These are phyloP conservation scores for Varanus salvator DNA, from an alignment of 2,113 vertebrate genomes.

Conservation along the genomic window DNA sequence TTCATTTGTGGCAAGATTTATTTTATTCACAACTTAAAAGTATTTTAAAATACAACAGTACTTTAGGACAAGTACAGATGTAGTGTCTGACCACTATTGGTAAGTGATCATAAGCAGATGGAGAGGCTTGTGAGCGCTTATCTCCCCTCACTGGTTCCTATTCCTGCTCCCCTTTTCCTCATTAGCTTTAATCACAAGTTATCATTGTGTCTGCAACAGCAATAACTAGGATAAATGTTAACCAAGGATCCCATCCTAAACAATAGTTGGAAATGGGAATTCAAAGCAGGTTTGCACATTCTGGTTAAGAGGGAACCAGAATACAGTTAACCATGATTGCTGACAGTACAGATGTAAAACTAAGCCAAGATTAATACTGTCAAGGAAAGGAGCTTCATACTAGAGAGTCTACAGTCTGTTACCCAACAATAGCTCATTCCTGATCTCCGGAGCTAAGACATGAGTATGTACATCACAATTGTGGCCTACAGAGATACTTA, in stretches of 20 bases:
- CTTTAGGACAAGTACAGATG: neutral
- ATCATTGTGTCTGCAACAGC: neutral
- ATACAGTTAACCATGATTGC: neutral
- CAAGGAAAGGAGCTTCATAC: neutral
- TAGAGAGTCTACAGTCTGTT: neutral
- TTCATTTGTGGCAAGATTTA: neutral
- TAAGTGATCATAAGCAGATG: neutral
- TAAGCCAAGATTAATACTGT: neutral
- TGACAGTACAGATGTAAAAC: neutral
- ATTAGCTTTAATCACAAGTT: neutral
- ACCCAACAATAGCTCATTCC: neutral
- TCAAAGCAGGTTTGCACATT: neutral
- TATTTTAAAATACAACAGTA: neutral
- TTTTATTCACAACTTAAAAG: neutral
- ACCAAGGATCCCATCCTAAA: neutral
- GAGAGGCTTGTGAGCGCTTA: neutral
- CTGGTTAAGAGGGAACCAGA: neutral
- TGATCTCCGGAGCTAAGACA: neutral
- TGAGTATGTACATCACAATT: neutral
- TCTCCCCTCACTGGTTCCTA: neutral
- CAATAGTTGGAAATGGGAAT: neutral
- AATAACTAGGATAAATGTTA: neutral
- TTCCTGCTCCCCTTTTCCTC: neutral
- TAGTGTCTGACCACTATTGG: neutral
- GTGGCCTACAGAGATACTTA: neutral